Conservation (phyloP, 92 coral and sea anemone species). For the Palythoa heliodiscus region DNA sequence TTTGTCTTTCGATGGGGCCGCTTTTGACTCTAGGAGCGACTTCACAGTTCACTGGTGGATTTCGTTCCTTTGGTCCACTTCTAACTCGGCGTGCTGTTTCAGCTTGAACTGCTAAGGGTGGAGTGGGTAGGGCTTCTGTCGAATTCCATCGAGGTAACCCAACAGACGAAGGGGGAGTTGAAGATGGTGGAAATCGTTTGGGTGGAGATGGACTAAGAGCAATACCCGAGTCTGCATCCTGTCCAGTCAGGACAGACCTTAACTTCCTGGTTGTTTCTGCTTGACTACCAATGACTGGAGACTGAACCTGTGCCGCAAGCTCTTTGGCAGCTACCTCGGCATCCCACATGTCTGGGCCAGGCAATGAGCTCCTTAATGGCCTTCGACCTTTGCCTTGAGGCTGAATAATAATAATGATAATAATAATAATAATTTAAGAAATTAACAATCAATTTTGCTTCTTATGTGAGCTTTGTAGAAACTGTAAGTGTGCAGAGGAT, state of each 20-base stretch:
- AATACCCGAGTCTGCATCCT: slow-evolving; percentile 39
- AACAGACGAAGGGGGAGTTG: slow-evolving; percentile 48
- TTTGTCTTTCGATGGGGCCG: slow-evolving; percentile 55
- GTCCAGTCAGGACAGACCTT: slow-evolving; percentile 53
- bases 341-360: slow-evolving; percentile 54
- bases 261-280: slow-evolving; percentile 50
- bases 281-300: slow-evolving; percentile 22
- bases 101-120: slow-evolving; percentile 59
- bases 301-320: neutral
- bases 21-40: slow-evolving; percentile 55
- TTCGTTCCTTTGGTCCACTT: slow-evolving; percentile 92
- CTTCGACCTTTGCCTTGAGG: slow-evolving; percentile 71
- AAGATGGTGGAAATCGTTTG: slow-evolving; percentile 58
- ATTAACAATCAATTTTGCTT: neutral
- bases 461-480: too few species aligned
- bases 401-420: slow-evolving; percentile 33
- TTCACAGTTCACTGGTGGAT: slow-evolving; percentile 54
- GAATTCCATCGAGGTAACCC: slow-evolving; percentile 62
- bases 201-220: slow-evolving; percentile 80
- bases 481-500: too few species aligned
- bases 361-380: slow-evolving; percentile 60
- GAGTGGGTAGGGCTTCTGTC: slow-evolving; percentile 70
- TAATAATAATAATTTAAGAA: neutral
- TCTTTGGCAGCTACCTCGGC: slow-evolving; percentile 47
- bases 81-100: slow-evolving; percentile 80